phyloP scores from a whole-genome alignment of 2,888 invertebrate genomes.

The Plebejus melissa region DNA sequence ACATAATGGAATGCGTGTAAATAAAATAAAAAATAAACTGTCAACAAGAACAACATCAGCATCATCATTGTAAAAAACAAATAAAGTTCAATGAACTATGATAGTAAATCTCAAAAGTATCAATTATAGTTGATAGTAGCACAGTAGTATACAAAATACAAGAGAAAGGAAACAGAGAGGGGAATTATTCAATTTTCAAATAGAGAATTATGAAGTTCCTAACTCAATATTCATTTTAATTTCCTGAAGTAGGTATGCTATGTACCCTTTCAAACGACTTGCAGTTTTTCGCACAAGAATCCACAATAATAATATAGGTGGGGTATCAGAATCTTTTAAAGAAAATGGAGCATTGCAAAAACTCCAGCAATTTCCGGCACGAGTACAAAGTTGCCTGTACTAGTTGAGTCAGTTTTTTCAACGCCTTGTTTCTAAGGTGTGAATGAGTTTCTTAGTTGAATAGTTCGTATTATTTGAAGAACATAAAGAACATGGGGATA shows the following conservation, averaged over 20 bases:
- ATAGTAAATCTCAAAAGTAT: background rate
- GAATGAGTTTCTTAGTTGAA: conserved; percentile 13
- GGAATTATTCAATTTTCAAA: background rate
- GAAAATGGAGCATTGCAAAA: background rate
- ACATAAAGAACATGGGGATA: background rate
- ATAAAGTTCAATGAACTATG: background rate
- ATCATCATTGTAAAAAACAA: background rate
- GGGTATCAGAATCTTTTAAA: background rate
- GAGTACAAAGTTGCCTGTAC: background rate
- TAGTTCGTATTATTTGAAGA: background rate
- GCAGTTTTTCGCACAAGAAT: background rate
- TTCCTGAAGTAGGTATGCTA: too few relatives aligned
- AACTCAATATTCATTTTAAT: too few relatives aligned
- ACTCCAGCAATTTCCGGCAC: background rate
- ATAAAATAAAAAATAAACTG: conserved; percentile 19
- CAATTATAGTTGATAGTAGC: background rate
- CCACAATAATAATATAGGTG: background rate
- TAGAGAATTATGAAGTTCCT: background rate
- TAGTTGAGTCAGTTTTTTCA: background rate
- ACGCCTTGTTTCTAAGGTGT: conserved; percentile 22
- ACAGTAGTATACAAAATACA: background rate
- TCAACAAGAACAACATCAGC: background rate
- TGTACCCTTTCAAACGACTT: background rate
- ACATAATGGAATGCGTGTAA: conserved; percentile 29
- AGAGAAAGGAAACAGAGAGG: background rate